Conservation (phyloP, 2,888 invertebrate species). For the Dryobota labecula region DNA sequence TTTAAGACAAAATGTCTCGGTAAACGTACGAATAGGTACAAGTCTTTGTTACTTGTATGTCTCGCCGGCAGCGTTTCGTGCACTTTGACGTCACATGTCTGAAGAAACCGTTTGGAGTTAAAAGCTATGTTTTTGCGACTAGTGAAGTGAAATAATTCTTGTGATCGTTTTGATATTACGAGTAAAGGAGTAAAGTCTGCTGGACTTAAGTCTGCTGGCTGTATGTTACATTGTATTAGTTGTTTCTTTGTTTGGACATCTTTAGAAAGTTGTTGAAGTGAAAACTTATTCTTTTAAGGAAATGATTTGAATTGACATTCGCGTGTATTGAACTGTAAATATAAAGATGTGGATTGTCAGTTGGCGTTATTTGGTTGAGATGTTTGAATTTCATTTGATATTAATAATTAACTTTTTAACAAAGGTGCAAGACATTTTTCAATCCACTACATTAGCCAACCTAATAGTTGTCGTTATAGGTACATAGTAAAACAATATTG, state of each 20-base stretch:
- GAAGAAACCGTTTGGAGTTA: conserved; percentile 23
- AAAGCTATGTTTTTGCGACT: conserved; percentile 29
- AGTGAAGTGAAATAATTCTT: conserved; percentile 37
- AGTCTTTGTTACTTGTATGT: conserved; percentile 18
- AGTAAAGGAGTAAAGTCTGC: conserved; percentile 2
- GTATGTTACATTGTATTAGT: conserved; percentile 18
- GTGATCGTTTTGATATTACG: conserved; percentile 40
- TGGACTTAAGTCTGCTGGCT: background rate
- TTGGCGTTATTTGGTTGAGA: background rate
- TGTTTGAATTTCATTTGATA: background rate
- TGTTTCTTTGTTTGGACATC: conserved; percentile 26
- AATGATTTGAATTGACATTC: conserved; percentile 24
- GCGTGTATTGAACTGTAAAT: conserved; percentile 24
- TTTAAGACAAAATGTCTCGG: conserved; percentile 9
- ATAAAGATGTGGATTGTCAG: background rate
- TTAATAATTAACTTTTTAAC: background rate
- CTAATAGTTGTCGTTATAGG: background rate
- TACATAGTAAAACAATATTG: background rate
- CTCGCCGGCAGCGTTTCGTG: conserved; percentile 8
- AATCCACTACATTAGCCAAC: background rate
- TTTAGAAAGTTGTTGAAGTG: conserved; percentile 26
- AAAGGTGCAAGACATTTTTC: background rate
- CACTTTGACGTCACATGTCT: conserved; percentile 42
- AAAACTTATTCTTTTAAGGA: conserved; percentile 32
- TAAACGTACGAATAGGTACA: conserved; percentile 6